Conservation (phyloP, 1,140 invertebrate genomes). For the Aethina tumida region DNA sequence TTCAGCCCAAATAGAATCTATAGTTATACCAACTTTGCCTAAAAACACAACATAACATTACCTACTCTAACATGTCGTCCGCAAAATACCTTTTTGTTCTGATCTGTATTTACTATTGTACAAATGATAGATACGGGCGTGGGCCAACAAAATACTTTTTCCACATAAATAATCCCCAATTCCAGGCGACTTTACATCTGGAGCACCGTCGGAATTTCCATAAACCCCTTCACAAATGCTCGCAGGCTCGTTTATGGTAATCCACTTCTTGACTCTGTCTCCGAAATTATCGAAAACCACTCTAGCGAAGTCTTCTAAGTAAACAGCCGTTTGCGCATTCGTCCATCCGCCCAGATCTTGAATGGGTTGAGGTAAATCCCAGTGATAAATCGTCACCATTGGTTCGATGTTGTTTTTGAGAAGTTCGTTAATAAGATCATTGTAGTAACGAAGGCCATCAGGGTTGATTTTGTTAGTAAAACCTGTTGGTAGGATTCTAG, state of each 20-base stretch:
- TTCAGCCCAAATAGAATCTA: slow-evolving; percentile 39
- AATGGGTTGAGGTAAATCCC: slow-evolving; percentile 28
- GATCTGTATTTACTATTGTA: slow-evolving; percentile 27
- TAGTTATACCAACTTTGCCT: slow-evolving; percentile 42
- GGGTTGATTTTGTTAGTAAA: slow-evolving; percentile 42
- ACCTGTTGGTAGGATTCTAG: slow-evolving; percentile 32
- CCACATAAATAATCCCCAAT: slow-evolving; percentile 35
- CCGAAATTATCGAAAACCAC: slow-evolving; percentile 14
- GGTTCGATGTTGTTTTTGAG: slow-evolving; percentile 48
- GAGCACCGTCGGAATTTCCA: slow-evolving; percentile 14
- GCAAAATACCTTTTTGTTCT: slow-evolving; percentile 13
- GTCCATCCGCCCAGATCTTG: slow-evolving; percentile 31
- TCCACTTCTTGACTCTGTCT: slow-evolving; percentile 15
- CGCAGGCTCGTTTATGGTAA: slow-evolving; percentile 35
- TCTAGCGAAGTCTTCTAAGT: slow-evolving; percentile 32
- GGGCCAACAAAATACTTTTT: slow-evolving; percentile 36
- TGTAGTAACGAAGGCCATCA: slow-evolving; percentile 53
- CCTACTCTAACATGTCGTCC: neutral
- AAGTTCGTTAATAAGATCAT: slow-evolving; percentile 49
- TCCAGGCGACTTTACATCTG: slow-evolving; percentile 19
- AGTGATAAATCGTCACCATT: slow-evolving; percentile 41
- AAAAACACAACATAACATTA: slow-evolving; percentile 5
- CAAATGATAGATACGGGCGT: slow-evolving; percentile 36
- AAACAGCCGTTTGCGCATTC: slow-evolving; percentile 18
- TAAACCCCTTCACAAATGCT: slow-evolving; percentile 10